Conservation (phyloP, 2,113 vertebrate species). For the Hippocampus zosterae region DNA sequence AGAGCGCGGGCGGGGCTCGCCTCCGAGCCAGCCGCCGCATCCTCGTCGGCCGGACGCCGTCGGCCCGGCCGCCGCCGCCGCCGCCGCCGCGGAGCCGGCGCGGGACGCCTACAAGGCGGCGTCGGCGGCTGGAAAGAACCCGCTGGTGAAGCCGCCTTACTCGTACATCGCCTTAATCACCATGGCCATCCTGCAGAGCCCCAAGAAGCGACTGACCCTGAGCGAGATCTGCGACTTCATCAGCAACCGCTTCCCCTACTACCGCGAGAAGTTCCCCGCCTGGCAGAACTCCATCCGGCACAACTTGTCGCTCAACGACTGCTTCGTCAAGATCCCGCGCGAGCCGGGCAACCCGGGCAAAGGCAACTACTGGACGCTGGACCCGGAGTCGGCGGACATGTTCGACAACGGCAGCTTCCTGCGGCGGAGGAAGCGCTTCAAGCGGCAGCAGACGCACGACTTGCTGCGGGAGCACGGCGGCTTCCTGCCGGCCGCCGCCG, state of each 20-base stretch:
- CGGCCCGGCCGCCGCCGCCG: slow-evolving; percentile 59
- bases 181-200: slow-evolving; percentile 91
- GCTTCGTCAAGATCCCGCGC: slow-evolving; percentile 83
- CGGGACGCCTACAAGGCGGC: slow-evolving; percentile 69
- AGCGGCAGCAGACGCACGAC: slow-evolving; percentile 83
- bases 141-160: slow-evolving; percentile 89
- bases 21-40: slow-evolving; percentile 28
- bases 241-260: slow-evolving; percentile 82
- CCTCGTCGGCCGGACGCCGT: not conserved
- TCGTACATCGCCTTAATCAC: slow-evolving; percentile 94
- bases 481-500: slow-evolving; percentile 70
- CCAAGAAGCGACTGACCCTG: slow-evolving; percentile 88
- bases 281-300: slow-evolving; percentile 86
- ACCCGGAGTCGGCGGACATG: slow-evolving; percentile 89
- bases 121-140: slow-evolving; percentile 71
- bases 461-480: slow-evolving; percentile 74
- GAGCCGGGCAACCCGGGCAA: slow-evolving; percentile 88
- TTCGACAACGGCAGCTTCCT: slow-evolving; percentile 91
- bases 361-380: slow-evolving; percentile 89
- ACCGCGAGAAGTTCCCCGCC: slow-evolving; percentile 83
- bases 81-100: slow-evolving; percentile 60
- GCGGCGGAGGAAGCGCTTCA: slow-evolving; percentile 87
- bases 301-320: slow-evolving; percentile 83
- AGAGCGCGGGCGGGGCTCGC: slow-evolving; percentile 63
- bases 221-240: slow-evolving; percentile 88